Conservation (phyloP, 2,797 vertebrate genomes). For the Momotus momota region DNA sequence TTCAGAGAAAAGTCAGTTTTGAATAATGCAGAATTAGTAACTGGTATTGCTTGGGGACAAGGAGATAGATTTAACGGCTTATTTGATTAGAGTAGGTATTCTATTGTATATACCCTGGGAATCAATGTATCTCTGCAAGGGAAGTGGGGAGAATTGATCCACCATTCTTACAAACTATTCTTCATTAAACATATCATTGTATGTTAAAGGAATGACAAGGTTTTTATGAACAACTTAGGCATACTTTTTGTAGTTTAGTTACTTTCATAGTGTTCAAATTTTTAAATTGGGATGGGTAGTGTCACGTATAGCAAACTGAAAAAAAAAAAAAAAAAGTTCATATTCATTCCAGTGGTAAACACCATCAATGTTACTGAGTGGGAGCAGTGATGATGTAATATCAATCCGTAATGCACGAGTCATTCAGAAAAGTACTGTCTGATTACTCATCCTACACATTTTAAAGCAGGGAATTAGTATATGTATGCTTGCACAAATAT, state of each 20-base stretch:
- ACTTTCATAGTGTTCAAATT: not conserved
- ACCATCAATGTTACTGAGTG: not conserved
- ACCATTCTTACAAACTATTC: not conserved
- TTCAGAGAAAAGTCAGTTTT: not conserved
- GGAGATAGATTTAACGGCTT: not conserved
- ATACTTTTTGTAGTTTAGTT: not conserved
- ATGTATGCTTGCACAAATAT: not conserved
- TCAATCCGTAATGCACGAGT: not conserved
- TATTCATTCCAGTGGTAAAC: not conserved
- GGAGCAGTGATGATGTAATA: not conserved
- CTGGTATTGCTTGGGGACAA: not conserved
- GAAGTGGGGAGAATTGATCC: not conserved
- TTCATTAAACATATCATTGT: not conserved
- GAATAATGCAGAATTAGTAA: not conserved
- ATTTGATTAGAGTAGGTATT: constrained; percentile 32
- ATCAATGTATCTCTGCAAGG: not conserved
- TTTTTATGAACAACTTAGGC: not conserved
- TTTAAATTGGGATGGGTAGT: not conserved
- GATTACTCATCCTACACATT: not conserved
- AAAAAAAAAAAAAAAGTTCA: not conserved
- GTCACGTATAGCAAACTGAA: not conserved
- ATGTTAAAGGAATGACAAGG: not conserved
- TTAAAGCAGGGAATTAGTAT: not conserved
- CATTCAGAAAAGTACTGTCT: not conserved
- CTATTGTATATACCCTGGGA: not conserved